Evolutionary conservation across 2,797 vertebrate genomes (phyloP).

Genomic region (Stomatorhinus walkeri): DNA sequence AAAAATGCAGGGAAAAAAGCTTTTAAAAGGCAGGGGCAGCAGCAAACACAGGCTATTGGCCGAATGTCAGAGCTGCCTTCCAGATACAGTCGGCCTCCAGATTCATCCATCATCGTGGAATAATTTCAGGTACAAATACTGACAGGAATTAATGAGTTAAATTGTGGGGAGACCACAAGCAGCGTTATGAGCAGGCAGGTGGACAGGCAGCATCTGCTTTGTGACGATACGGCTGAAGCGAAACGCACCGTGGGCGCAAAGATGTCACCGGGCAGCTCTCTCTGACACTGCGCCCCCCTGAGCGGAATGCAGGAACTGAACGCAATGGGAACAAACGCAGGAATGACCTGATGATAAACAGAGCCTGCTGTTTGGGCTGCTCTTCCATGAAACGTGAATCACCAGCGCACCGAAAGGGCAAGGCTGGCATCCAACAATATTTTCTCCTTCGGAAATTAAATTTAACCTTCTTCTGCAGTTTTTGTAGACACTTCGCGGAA

Average conservation of each 20-base stretch:
- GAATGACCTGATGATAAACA: not conserved
- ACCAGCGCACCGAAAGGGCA: not conserved
- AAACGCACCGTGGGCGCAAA: not conserved
- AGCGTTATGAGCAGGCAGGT: not conserved
- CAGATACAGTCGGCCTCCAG: not conserved
- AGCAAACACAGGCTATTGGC: not conserved
- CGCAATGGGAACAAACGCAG: not conserved
- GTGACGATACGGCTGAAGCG: not conserved
- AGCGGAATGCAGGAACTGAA: not conserved
- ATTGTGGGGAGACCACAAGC: not conserved
- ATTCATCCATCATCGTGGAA: not conserved
- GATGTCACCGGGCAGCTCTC: not conserved
- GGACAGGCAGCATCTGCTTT: not conserved
- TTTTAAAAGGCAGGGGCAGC: not conserved
- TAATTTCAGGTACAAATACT: not conserved
- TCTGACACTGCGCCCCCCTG: not conserved
- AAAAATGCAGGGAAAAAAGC: not conserved
- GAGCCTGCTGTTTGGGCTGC: not conserved
- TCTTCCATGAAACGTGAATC: not conserved
- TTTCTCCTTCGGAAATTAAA: not conserved
- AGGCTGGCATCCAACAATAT: not conserved
- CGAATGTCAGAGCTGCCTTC: not conserved
- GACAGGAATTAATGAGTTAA: not conserved
- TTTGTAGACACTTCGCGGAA: not conserved
- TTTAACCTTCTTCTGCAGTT: not conserved